Evolutionary conservation across 2,888 invertebrate genomes (phyloP), one percentile per base, ranked within the genome.

Genomic region (Trichopria drosophilae): DNA sequence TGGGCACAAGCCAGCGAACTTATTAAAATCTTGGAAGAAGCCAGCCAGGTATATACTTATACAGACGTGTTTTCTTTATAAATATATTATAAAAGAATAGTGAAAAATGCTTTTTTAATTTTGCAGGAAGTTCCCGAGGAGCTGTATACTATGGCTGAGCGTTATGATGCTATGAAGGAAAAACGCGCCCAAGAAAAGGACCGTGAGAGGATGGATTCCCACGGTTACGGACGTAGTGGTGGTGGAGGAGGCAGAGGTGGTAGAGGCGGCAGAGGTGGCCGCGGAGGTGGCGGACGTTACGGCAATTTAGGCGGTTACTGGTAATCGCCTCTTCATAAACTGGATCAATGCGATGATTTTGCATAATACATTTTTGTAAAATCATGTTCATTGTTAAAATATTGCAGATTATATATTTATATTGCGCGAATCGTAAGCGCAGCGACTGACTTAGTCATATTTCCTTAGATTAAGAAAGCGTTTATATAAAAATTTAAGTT

Each of bases 11-110:
- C 95, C 1, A 78, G 81, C 51, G 88, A 90, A 44, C 78, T 97
- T 3, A 93, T 96, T 28, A 80, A 82, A 39, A 93, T 97, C 53
- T 76, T 97, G 42, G 85, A 89, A 66, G 93, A 96, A 76, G 93
- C 93, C 2, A 79, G 84, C 58, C 94, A 87, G 73, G 80, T 79
- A 65, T 64, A 56, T 58, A 43, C n/a, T n/a, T 36, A 23, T 6
- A 32, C 13, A 12, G 50, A 7, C 31, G 37, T 24, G 29, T 47
- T 42, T 45, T n/a, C 16, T 16, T 12, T 12, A 24, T 18, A 34
- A 48, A 24, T 19, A 22, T 22, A 29, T 26, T 34, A 13, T 31
- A 20, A 20, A 29, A 39, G 13, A 36, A 26, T 44, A 31, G 13
- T 37, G 39, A 28, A n/a, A 9, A 4, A 12, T 12, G 32, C 5